Evolutionary conservation across 2,888 invertebrate species (phyloP).

Genomic region (Deroplatys truncata): DNA sequence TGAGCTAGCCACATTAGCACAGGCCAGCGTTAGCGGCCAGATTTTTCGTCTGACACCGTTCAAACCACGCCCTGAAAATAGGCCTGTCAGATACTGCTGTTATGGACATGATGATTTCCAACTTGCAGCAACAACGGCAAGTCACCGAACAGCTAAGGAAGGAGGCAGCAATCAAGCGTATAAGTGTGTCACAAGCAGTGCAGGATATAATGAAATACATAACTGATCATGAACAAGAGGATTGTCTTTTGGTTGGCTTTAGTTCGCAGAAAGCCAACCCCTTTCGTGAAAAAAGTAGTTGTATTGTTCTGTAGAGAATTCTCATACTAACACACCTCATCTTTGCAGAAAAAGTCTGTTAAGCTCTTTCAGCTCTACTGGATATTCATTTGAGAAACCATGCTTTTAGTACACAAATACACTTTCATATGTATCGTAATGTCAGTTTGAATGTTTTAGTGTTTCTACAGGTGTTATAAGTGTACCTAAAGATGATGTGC

Average conservation of each 20-base stretch:
- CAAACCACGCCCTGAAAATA: constrained; percentile 56
- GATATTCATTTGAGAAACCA: not conserved
- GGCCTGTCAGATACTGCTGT: constrained; percentile 85
- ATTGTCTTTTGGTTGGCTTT: constrained; percentile 89
- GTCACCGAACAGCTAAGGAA: constrained; percentile 90
- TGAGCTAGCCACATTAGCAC: not conserved
- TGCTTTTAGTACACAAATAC: not conserved
- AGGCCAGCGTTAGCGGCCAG: not conserved
- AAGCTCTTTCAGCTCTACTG: not conserved
- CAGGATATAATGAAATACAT: constrained; percentile 89
- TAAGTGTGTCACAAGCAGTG: constrained; percentile 86
- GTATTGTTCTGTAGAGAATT: constrained; percentile 44
- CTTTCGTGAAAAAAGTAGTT: constrained; percentile 89
- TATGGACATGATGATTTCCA: constrained; percentile 91
- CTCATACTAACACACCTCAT: not conserved
- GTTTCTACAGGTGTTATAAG: not conserved
- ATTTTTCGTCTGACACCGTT: constrained; percentile 16
- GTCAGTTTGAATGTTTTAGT: not conserved
- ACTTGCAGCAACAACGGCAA: constrained; percentile 89
- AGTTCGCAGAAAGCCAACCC: constrained; percentile 93
- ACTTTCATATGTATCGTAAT: not conserved
- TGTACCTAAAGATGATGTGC: not conserved
- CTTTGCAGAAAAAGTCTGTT: not conserved
- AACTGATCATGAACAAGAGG: constrained; percentile 86
- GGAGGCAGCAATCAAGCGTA: constrained; percentile 82